Evolutionary conservation across 2,113 vertebrate species (phyloP).

Genomic region (Esox niger): DNA sequence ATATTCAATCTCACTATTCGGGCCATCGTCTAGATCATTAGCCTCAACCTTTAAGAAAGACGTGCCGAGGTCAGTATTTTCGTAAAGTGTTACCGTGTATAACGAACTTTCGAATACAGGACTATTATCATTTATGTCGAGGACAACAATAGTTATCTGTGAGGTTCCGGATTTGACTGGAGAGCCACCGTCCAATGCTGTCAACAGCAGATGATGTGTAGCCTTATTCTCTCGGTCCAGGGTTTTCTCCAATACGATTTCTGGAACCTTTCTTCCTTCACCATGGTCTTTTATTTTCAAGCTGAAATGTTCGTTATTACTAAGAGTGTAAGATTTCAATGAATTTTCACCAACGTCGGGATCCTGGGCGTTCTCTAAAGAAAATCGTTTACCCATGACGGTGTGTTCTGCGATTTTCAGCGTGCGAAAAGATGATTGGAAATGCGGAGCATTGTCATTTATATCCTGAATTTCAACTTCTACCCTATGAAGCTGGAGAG

Average conservation of each 20-base stretch:
- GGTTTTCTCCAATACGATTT: conserved; percentile 72
- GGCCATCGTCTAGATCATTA: conserved; percentile 76
- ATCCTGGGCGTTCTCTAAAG: conserved; percentile 77
- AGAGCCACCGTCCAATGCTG: conserved; percentile 77
- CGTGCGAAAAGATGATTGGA: conserved; percentile 60
- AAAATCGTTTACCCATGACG: conserved; percentile 70
- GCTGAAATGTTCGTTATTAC: conserved; percentile 68
- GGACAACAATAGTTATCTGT: conserved; percentile 69
- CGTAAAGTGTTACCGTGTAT: conserved; percentile 71
- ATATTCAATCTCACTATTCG: conserved; percentile 74
- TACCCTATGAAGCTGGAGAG: conserved; percentile 68
- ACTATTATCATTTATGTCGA: conserved; percentile 82
- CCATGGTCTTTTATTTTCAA: conserved; percentile 67
- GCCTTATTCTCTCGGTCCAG: conserved; percentile 77
- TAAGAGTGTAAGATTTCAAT: conserved; percentile 73
- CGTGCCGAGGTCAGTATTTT: conserved; percentile 67
- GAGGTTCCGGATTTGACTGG: conserved; percentile 74
- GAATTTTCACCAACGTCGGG: conserved; percentile 76
- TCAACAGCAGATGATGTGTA: conserved; percentile 60
- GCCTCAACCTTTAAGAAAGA: conserved; percentile 73
- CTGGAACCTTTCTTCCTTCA: conserved; percentile 71
- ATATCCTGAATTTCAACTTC: conserved; percentile 76
- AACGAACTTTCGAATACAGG: conserved; percentile 72
- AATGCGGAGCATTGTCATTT: conserved; percentile 76
- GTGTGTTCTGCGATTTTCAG: conserved; percentile 77